phyloP scores from a whole-genome alignment of 2,797 vertebrate genomes.

The Periparus ater region DNA sequence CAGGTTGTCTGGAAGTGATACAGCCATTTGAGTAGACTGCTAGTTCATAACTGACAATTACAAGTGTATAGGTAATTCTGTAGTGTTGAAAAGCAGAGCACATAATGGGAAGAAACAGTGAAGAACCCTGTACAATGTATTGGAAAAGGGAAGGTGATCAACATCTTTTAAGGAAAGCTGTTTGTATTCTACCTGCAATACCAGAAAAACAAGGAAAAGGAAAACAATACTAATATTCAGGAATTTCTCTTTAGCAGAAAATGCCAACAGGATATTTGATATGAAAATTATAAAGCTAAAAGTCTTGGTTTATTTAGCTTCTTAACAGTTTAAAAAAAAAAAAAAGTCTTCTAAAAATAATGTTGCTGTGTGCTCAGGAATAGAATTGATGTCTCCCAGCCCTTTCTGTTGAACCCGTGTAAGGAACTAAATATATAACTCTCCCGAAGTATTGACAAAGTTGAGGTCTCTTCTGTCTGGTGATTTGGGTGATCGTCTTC shows the following conservation, averaged over 20 bases:
- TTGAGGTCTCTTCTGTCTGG: neutral
- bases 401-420: neutral
- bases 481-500: neutral
- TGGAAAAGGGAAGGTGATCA: neutral
- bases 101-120: neutral
- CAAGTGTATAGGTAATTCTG: neutral
- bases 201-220: neutral
- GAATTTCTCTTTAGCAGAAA: neutral
- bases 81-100: neutral
- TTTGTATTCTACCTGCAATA: neutral
- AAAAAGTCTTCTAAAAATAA: neutral
- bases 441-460: neutral
- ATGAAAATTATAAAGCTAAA: neutral
- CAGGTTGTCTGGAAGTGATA: neutral
- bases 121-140: neutral
- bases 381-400: neutral
- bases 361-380: fast-evolving
- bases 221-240: neutral
- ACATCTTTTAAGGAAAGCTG: neutral
- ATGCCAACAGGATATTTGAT: neutral
- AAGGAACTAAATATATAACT: neutral
- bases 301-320: neutral
- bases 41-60: neutral
- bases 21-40: neutral
- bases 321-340: neutral